These are phyloP conservation scores for Zonitis immaculata DNA, from an alignment of 2,888 invertebrate species.

Conservation along the genomic window DNA sequence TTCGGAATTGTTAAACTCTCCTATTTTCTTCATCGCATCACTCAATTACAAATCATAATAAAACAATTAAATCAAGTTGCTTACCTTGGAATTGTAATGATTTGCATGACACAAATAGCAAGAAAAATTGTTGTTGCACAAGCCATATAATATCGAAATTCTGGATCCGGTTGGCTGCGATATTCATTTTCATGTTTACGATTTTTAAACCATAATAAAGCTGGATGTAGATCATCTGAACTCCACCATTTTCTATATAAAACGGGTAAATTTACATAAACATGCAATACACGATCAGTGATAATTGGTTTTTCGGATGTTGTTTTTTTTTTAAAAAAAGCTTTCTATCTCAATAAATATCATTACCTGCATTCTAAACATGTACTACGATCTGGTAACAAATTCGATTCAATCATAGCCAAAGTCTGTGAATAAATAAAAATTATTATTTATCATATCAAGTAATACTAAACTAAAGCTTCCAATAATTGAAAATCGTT, in stretches of 20 bases:
- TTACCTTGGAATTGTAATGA: slow-evolving; percentile 74
- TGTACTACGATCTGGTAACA: slow-evolving; percentile 74
- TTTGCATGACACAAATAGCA: slow-evolving; percentile 72
- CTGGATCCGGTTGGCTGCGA: slow-evolving; percentile 71
- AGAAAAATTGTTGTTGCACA: slow-evolving; percentile 74
- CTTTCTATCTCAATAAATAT: too few relatives aligned
- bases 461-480: too few relatives aligned
- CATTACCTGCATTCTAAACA: slow-evolving; percentile 79
- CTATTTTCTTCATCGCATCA: too few relatives aligned
- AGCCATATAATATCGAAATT: slow-evolving; percentile 80
- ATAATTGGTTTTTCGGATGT: too few relatives aligned
- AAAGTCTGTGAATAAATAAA: slow-evolving; percentile 68
- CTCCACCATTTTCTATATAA: slow-evolving; percentile 54
- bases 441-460: too few relatives aligned
- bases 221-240: slow-evolving; percentile 71
- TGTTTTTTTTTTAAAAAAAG: too few relatives aligned
- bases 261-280: too few relatives aligned
- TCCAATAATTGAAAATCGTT: too few relatives aligned
- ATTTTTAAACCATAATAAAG: slow-evolving; percentile 78
- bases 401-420: slow-evolving; percentile 93
- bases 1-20: too few relatives aligned
- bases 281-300: too few relatives aligned
- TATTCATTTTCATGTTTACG: slow-evolving; percentile 72
- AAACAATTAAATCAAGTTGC: slow-evolving; percentile 34
- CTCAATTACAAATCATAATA: too few relatives aligned